These are phyloP conservation scores for Argya squamiceps DNA, from an alignment of 2,797 vertebrate genomes.

Conservation along the genomic window DNA sequence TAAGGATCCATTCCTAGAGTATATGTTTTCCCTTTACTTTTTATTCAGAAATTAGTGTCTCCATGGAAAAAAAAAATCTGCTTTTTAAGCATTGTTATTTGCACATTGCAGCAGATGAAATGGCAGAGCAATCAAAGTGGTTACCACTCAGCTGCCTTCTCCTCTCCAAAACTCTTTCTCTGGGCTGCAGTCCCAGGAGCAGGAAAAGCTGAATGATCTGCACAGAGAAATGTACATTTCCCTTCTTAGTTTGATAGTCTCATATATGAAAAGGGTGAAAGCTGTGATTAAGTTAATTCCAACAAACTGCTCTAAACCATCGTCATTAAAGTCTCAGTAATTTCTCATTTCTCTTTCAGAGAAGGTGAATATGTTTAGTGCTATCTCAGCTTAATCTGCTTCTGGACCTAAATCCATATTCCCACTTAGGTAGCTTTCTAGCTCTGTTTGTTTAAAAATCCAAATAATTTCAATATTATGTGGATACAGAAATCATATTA, in stretches of 20 bases:
- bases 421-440: background rate
- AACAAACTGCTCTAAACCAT: background rate
- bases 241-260: background rate
- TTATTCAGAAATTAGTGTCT: background rate
- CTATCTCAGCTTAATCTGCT: background rate
- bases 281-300: background rate
- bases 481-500: background rate
- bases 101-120: background rate
- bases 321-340: background rate
- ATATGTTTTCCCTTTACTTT: background rate
- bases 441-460: background rate
- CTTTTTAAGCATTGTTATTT: background rate
- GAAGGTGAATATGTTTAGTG: background rate
- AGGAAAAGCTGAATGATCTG: background rate
- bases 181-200: background rate
- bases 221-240: fast-evolving
- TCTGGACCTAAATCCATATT: background rate
- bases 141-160: background rate
- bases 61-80: background rate
- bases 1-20: fast-evolving
- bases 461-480: background rate
- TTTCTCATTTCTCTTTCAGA: background rate
- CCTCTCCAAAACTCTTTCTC: background rate
- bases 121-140: background rate
- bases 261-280: background rate